Percentiles rank a stretch among this genome's conserved stretches.
phyloP scores from a whole-genome alignment of 2,888 invertebrate genomes.

The Carterocephalus palaemon region DNA sequence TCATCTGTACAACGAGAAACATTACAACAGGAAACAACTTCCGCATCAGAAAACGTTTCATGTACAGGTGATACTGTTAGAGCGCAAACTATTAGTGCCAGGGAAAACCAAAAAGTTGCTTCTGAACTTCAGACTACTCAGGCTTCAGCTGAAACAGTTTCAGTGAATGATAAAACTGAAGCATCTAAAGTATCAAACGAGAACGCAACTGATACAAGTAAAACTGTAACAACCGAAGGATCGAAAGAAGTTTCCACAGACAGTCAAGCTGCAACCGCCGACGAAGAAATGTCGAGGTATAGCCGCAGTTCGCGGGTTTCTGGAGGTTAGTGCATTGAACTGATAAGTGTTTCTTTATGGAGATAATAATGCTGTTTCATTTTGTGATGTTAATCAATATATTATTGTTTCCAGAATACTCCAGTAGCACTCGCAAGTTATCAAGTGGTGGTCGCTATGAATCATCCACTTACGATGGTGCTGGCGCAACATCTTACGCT shows the following conservation, averaged over 20 bases:
- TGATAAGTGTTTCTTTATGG: too few species aligned
- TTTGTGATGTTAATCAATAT: neutral
- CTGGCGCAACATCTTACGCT: conserved; percentile 52
- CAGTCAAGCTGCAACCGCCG: conserved; percentile 67
- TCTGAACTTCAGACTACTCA: conserved; percentile 5
- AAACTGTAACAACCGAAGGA: conserved; percentile 36
- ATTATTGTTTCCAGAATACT: conserved; percentile 48
- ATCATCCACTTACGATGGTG: conserved; percentile 56
- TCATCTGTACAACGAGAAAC: conserved; percentile 25
- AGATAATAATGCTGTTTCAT: too few species aligned
- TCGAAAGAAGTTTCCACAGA: conserved; percentile 33
- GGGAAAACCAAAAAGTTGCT: conserved; percentile 3
- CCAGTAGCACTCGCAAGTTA: conserved; percentile 62
- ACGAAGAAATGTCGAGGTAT: conserved; percentile 79
- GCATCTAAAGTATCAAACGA: conserved; percentile 2
- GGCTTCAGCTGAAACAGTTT: conserved; percentile 2
- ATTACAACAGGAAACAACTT: conserved; percentile 29
- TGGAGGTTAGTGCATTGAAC: conserved; percentile 68
- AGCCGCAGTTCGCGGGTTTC: conserved; percentile 81
- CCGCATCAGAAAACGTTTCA: conserved; percentile 28
- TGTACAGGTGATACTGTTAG: conserved; percentile 6
- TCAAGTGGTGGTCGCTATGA: conserved; percentile 64
- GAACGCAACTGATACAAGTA: conserved; percentile 15
- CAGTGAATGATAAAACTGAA: conserved; percentile 12
- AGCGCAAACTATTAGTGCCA: conserved; percentile 4